Percentiles rank a stretch among this genome's conserved stretches.
Conservation (phyloP, 2,888 invertebrate genomes). For the Archaeoteleia sp. region DNA sequence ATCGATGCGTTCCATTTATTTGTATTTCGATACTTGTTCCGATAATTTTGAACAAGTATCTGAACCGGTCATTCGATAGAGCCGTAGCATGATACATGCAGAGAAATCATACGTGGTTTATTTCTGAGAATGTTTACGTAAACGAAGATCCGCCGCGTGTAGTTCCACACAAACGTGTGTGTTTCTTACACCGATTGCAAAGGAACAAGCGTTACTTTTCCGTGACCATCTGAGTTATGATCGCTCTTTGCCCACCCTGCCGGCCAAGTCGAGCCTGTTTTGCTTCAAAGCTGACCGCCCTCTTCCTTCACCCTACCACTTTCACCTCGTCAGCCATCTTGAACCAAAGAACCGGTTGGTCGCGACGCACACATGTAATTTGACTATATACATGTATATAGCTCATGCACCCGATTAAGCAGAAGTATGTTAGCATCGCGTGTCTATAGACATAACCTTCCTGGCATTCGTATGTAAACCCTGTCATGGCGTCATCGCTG, state of each 20-base stretch:
- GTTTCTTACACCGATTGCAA: conserved; percentile 67
- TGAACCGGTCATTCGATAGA: no score
- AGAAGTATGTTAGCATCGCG: neutral
- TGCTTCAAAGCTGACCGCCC: conserved; percentile 9
- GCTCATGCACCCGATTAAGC: no score
- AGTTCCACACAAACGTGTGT: conserved; percentile 58
- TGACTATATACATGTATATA: no score
- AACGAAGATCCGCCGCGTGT: conserved; percentile 37
- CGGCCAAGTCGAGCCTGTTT: conserved; percentile 50
- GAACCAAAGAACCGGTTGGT: conserved; percentile 24
- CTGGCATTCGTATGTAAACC: conserved; percentile 4
- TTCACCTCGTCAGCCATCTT: conserved; percentile 26
- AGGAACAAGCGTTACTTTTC: conserved; percentile 69
- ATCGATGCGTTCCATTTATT: no score
- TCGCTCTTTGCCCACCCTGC: conserved; percentile 68
- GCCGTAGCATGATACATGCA: no score
- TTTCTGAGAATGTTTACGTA: no score
- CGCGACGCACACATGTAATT: neutral
- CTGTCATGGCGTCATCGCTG: conserved; percentile 11
- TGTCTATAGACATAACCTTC: neutral
- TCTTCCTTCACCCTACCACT: conserved; percentile 17
- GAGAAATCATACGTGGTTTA: no score
- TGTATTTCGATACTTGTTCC: no score
- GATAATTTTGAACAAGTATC: no score
- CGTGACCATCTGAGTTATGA: conserved; percentile 70